These are phyloP conservation scores for Rhynchophorus ferrugineus DNA, from an alignment of 1,140 invertebrate species.

Conservation along the genomic window DNA sequence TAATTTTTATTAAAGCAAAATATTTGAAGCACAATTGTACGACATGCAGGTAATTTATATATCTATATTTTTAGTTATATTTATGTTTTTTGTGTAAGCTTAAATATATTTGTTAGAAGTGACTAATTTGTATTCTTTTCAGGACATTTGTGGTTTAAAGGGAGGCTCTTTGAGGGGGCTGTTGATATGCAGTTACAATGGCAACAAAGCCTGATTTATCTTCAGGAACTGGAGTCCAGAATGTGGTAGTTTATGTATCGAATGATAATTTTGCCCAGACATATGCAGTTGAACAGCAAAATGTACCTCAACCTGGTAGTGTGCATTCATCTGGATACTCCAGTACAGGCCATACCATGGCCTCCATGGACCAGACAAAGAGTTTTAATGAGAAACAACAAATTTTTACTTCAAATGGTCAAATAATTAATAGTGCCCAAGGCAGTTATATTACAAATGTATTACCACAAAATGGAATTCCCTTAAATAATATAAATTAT, in stretches of 20 bases:
- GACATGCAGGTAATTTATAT: conserved; percentile 40
- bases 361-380: conserved; percentile 34
- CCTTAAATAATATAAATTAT: conserved; percentile 29
- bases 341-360: conserved; percentile 31
- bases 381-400: conserved; percentile 26
- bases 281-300: conserved; percentile 38
- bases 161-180: conserved; percentile 36
- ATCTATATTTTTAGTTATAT: conserved; percentile 15
- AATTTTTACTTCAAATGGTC: conserved; percentile 24
- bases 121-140: conserved; percentile 26
- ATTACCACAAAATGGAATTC: conserved; percentile 32
- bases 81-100: too few species aligned
- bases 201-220: conserved; percentile 44
- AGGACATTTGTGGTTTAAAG: conserved; percentile 36
- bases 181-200: conserved; percentile 42
- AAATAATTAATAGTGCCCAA: conserved; percentile 23
- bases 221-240: conserved; percentile 38
- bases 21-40: conserved; percentile 34
- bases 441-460: conserved; percentile 28
- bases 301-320: conserved; percentile 27
- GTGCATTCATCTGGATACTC: conserved; percentile 25
- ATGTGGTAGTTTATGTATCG: conserved; percentile 45
- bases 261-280: conserved; percentile 42
- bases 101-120: too few species aligned
- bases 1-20: conserved; percentile 32